Percentiles rank a stretch among this genome's conserved stretches.
Evolutionary conservation across 2,888 invertebrate species (phyloP).

Genomic region (Polietes domitor): DNA sequence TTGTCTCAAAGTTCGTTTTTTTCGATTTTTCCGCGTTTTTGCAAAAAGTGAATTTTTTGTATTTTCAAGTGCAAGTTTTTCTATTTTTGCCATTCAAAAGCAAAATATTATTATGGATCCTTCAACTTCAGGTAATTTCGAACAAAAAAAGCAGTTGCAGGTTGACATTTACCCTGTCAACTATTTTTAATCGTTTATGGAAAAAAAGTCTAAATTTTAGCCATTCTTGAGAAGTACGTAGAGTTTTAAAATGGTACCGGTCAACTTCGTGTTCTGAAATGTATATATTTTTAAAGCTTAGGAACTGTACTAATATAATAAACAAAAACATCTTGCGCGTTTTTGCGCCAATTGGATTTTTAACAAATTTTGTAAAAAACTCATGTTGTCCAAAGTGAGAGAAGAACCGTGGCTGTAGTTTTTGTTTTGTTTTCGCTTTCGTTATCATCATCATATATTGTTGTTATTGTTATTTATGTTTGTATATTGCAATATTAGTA

Average conservation of each 20-base stretch:
- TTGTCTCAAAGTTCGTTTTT: slow-evolving; percentile 4
- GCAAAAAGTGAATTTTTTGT: slow-evolving; percentile 9
- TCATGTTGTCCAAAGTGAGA: no score
- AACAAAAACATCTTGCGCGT: neutral
- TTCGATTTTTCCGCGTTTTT: no score
- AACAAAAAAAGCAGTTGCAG: no score
- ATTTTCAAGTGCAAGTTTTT: neutral
- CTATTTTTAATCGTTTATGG: no score
- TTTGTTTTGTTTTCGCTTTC: neutral
- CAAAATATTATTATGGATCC: neutral
- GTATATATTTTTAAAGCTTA: neutral
- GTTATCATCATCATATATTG: slow-evolving; percentile 20
- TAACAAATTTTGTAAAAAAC: slow-evolving; percentile 20
- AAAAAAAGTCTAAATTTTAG: no score
- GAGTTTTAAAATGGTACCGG: slow-evolving; percentile 25
- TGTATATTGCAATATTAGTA: slow-evolving; percentile 6
- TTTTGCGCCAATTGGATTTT: slow-evolving; percentile 15
- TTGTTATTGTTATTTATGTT: slow-evolving; percentile 27
- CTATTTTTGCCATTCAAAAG: slow-evolving; percentile 21
- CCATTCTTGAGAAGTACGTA: slow-evolving; percentile 10
- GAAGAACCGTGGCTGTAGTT: neutral
- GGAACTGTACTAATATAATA: neutral
- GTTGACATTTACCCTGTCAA: no score
- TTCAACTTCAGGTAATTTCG: no score
- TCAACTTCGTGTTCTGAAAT: slow-evolving; percentile 24